Percentiles rank a stretch among this genome's conserved stretches.
Evolutionary conservation across 2,888 invertebrate species (phyloP).

Genomic region (Dryococelus australis): DNA sequence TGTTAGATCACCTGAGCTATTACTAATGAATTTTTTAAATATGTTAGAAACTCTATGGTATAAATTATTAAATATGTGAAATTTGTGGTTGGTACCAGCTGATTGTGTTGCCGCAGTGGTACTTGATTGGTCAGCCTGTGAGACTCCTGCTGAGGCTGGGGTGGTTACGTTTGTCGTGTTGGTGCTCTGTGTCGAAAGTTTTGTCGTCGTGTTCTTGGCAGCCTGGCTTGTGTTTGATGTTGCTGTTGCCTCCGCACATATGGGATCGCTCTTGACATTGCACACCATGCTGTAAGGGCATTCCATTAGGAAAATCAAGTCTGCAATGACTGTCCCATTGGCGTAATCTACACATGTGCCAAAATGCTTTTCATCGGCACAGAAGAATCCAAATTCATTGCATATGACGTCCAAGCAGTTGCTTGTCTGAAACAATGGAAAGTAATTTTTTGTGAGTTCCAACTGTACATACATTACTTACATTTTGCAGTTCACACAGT

Average conservation of each 20-base stretch:
- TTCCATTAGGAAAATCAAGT: slow-evolving; percentile 8
- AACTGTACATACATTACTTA: no score
- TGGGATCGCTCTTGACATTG: background rate
- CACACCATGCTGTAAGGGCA: slow-evolving; percentile 19
- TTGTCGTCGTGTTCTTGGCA: background rate
- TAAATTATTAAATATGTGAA: background rate
- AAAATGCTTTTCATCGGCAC: background rate
- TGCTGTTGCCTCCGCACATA: background rate
- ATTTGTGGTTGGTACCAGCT: background rate
- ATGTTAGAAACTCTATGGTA: background rate
- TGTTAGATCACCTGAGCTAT: background rate
- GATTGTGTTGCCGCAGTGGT: background rate
- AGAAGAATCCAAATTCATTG: slow-evolving; percentile 29
- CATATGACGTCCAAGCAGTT: background rate
- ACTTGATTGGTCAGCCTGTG: background rate
- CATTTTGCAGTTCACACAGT: no score
- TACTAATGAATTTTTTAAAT: background rate
- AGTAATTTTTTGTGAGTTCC: background rate
- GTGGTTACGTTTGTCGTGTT: background rate
- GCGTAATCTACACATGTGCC: slow-evolving; percentile 17
- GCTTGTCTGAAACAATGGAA: background rate
- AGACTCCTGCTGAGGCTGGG: background rate
- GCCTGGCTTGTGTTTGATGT: slow-evolving; percentile 8
- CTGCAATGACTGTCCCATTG: background rate
- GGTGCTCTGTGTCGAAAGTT: background rate